A percentile compares a stretch with the other conserved stretches of the same genome.
These are phyloP conservation scores for Odontamblyopus rebecca DNA, from an alignment of 2,797 vertebrate species.

Conservation along the genomic window DNA sequence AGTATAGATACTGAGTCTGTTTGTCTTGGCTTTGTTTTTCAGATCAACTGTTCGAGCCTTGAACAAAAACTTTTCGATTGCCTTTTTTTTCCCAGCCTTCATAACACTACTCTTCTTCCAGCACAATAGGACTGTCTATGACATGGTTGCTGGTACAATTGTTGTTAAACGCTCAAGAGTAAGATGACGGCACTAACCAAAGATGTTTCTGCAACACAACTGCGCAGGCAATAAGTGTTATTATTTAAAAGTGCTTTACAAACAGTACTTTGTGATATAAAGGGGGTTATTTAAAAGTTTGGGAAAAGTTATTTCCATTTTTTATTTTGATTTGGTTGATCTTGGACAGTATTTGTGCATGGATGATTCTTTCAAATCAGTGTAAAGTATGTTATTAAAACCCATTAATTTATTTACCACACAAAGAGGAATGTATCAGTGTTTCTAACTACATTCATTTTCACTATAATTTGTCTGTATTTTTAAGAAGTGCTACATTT, in stretches of 20 bases:
- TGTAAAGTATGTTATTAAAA: conserved; percentile 16
- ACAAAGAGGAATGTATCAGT: conserved; percentile 14
- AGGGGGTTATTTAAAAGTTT: conserved; percentile 16
- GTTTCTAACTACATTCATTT: conserved; percentile 22
- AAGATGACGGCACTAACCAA: conserved; percentile 81
- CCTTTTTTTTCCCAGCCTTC: conserved; percentile 97
- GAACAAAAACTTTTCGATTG: conserved; percentile 99
- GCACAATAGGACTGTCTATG: conserved; percentile 98
- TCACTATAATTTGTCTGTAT: neutral
- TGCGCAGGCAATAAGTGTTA: conserved; percentile 31
- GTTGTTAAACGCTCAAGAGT: conserved; percentile 90
- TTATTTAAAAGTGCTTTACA: conserved; percentile 12
- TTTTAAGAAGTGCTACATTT: neutral
- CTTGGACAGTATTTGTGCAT: conserved; percentile 45
- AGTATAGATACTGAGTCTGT: neutral
- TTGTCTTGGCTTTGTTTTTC: conserved; percentile 20
- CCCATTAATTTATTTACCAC: conserved; percentile 7
- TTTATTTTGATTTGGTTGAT: conserved; percentile 7
- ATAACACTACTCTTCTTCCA: conserved; percentile 98
- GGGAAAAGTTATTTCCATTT: conserved; percentile 21
- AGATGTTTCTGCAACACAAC: conserved; percentile 7
- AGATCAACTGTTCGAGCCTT: conserved; percentile 95
- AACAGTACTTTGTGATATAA: conserved; percentile 26
- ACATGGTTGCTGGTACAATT: conserved; percentile 97
- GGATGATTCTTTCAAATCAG: conserved; percentile 48